Evolutionary conservation across 2,797 vertebrate species (phyloP).

Genomic region (Acanthis flammea): DNA sequence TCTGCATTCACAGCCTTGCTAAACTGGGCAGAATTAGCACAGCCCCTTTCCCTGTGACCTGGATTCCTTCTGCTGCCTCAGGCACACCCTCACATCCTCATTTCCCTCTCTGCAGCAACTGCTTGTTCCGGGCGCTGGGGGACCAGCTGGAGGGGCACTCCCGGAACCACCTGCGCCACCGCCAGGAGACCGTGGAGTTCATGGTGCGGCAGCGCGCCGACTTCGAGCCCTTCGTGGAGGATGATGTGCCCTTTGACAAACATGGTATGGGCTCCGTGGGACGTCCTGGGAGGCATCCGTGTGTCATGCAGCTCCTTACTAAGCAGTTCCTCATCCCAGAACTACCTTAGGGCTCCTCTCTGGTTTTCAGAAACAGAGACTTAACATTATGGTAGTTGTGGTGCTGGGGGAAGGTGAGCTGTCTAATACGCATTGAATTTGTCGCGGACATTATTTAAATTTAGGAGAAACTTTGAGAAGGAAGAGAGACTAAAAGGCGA

Average conservation of each 20-base stretch:
- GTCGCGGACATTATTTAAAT: background rate
- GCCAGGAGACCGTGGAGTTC: background rate
- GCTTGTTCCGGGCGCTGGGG: background rate
- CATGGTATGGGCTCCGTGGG: background rate
- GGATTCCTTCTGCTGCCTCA: background rate
- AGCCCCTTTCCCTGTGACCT: background rate
- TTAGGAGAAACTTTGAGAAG: background rate
- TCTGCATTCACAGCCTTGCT: background rate
- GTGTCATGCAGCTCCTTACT: background rate
- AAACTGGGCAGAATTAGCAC: accelerated
- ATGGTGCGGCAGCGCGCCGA: background rate
- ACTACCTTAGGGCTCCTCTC: background rate
- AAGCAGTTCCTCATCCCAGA: background rate
- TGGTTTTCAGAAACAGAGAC: background rate
- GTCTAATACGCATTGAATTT: accelerated
- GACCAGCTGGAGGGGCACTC: slow-evolving; percentile 15
- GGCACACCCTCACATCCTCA: accelerated
- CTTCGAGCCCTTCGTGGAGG: slow-evolving; percentile 24
- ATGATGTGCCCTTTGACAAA: background rate
- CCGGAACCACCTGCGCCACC: background rate
- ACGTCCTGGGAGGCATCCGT: accelerated
- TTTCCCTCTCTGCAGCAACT: background rate
- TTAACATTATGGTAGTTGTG: accelerated
- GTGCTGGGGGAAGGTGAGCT: background rate
- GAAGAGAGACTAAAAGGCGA: background rate